A percentile compares a stretch with the other conserved stretches of the same genome.
phyloP scores from a whole-genome alignment of 2,113 vertebrate genomes.

The Delphinapterus leucas region DNA sequence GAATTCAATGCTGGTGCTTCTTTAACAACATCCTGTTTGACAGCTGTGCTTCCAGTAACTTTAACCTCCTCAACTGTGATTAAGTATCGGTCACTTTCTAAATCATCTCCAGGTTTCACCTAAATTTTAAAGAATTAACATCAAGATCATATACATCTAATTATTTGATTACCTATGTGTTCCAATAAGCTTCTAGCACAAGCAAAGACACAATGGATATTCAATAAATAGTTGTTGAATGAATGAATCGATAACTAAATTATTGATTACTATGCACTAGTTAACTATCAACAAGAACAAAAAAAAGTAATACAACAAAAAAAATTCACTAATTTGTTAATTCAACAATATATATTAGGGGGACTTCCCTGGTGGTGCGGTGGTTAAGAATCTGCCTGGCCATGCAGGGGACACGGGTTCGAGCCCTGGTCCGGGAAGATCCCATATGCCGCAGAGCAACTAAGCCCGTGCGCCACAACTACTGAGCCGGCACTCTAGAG shows the following conservation, averaged over 20 bases:
- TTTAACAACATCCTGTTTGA: neutral
- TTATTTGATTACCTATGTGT: neutral
- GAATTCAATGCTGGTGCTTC: conserved; percentile 15
- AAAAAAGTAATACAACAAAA: neutral
- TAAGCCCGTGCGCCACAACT: too few species aligned
- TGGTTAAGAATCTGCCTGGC: too few species aligned
- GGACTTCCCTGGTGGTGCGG: too few species aligned
- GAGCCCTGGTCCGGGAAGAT: too few species aligned
- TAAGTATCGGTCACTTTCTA: conserved; percentile 85
- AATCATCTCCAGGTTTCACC: conserved; percentile 83
- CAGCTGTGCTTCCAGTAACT: neutral
- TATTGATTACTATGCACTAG: neutral
- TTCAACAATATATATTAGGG: neutral
- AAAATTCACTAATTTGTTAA: neutral
- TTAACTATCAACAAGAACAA: neutral
- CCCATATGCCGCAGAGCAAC: too few species aligned
- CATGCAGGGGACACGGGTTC: too few species aligned
- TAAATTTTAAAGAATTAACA: conserved; percentile 61
- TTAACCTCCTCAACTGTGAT: conserved; percentile 83
- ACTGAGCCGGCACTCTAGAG: too few species aligned
- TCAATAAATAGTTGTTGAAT: neutral
- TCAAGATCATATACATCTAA: neutral
- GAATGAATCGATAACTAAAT: neutral
- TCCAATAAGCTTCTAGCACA: neutral
- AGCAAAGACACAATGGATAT: neutral